phyloP scores from a whole-genome alignment of 2,888 invertebrate genomes.

The Ectropis crepuscularia region DNA sequence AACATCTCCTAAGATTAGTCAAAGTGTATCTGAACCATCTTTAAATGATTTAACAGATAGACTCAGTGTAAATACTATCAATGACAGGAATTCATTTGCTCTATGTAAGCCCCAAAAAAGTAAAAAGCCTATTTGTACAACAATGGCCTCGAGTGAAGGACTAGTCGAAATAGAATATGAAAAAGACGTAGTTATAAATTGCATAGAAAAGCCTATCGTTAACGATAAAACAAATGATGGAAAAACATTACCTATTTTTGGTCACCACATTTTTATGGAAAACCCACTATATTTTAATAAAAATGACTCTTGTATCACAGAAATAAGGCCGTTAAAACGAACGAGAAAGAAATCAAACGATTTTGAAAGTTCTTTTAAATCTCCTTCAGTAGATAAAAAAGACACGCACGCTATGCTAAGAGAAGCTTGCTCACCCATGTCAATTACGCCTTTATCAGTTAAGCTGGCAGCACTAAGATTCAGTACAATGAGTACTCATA shows the following conservation, averaged over 20 bases:
- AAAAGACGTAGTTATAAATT: slow-evolving; percentile 71
- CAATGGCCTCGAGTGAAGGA: slow-evolving; percentile 76
- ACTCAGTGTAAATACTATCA: slow-evolving; percentile 60
- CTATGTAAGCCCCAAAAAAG: slow-evolving; percentile 54
- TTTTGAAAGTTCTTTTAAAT: slow-evolving; percentile 77
- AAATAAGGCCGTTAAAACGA: slow-evolving; percentile 73
- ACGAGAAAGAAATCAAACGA: slow-evolving; percentile 78
- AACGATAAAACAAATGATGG: slow-evolving; percentile 61
- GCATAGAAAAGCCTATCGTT: slow-evolving; percentile 68
- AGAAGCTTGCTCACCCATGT: slow-evolving; percentile 78
- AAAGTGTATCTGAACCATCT: slow-evolving; percentile 75
- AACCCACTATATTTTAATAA: slow-evolving; percentile 81
- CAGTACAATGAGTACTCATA: slow-evolving; percentile 78
- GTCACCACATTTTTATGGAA: slow-evolving; percentile 77
- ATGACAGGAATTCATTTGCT: slow-evolving; percentile 63
- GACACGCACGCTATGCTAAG: slow-evolving; percentile 72
- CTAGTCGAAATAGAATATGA: slow-evolving; percentile 86
- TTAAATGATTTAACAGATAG: slow-evolving; percentile 72
- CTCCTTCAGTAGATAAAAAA: slow-evolving; percentile 75
- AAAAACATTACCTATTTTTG: slow-evolving; percentile 79
- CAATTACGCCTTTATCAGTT: slow-evolving; percentile 85
- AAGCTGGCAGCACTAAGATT: slow-evolving; percentile 85
- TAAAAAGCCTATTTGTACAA: slow-evolving; percentile 66
- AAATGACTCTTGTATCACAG: slow-evolving; percentile 61
- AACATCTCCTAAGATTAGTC: slow-evolving; percentile 62